Percentiles rank a stretch among this genome's conserved stretches.
Conservation (phyloP, 2,888 invertebrate genomes). For the Tetragonisca angustula region DNA sequence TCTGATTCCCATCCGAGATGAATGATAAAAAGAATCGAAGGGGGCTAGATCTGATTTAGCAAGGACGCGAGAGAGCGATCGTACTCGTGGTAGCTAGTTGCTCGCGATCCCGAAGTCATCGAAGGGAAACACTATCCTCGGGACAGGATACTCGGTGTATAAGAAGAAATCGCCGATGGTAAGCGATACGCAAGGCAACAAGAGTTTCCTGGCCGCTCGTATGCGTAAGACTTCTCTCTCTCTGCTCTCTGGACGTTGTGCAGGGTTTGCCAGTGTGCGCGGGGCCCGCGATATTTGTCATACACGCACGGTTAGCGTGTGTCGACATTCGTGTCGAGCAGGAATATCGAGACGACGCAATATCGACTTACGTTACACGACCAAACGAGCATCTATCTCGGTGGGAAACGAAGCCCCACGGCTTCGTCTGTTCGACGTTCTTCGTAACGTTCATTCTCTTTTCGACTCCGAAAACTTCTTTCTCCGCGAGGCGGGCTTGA, state of each 20-base stretch:
- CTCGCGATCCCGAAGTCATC: slow-evolving; percentile 60
- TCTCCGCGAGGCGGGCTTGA: not conserved
- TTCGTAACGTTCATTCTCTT: slow-evolving; percentile 57
- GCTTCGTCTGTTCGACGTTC: slow-evolving; percentile 60
- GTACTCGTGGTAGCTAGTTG: slow-evolving; percentile 32
- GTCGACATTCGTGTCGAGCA: slow-evolving; percentile 67
- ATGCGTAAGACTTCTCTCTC: slow-evolving; percentile 81
- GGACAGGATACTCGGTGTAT: slow-evolving; percentile 79
- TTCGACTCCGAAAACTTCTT: slow-evolving; percentile 47
- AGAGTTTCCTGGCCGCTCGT: slow-evolving; percentile 81
- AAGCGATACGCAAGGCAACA: slow-evolving; percentile 80
- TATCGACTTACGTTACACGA: slow-evolving; percentile 83
- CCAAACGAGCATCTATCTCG: slow-evolving; percentile 83
- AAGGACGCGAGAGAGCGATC: not conserved
- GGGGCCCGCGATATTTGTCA: slow-evolving; percentile 32
- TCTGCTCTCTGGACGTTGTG: slow-evolving; percentile 60
- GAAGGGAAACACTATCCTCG: slow-evolving; percentile 78
- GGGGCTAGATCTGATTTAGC: not conserved
- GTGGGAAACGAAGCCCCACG: slow-evolving; percentile 84
- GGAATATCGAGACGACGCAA: slow-evolving; percentile 81
- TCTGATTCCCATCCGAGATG: too few relatives aligned
- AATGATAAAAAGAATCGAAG: not conserved
- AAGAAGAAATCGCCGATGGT: slow-evolving; percentile 82
- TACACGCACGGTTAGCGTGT: slow-evolving; percentile 60
- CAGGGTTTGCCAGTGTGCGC: slow-evolving; percentile 53